Evolutionary conservation across 1,140 invertebrate species (phyloP), one percentile per base, ranked within the genome.

Genomic region (silkworm (Bombyx mori)): DNA sequence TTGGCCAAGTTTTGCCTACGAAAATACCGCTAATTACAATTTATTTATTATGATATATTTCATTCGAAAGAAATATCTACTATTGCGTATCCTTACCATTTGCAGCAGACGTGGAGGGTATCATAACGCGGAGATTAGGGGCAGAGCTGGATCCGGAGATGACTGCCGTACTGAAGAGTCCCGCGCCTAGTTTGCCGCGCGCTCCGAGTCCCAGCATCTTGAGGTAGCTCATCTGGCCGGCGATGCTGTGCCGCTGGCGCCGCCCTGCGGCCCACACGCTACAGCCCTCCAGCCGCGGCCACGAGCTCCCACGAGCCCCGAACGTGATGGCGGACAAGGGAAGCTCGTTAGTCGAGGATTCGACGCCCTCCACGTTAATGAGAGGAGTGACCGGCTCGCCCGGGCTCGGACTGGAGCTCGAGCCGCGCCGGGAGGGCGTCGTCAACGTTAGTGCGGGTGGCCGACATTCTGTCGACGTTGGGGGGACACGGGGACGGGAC

Each of bases 91-190:
- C 83, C 90, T 92, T 76, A 95, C 94, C 93, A 73, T 94, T 92
- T 53, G 90, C 91, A 58, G 92, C 91, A 4, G 92, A 90, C 22
- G 92, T 89, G 56, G 89, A 90, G 9, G 94, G 92, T 65, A 96
- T 93, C 91, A 95, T 94, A 79, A 96, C 94, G 68, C 95, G 92
- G 44, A 97, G 90, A 85, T 97, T 96, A 43, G 96, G 96, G 43
- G 96, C 95, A 65, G 94, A 96, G 56, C 94, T 95, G 62, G 95
- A 96, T 43, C 96, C 96, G 73, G 94, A 96, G 79, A 98, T 98
- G 68, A 98, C 96, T 44, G 96, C 96, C 43, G 96, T 98, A 75
- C 94, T 96, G 90, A 98, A 97, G 57, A 98, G 91, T 6, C 94
- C 90, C 57, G 93, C 94, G 51, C 91, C 89, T 72, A 93, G 89